Evolutionary conservation across 2,797 vertebrate species (phyloP).

Genomic region (Sus cebifrons): DNA sequence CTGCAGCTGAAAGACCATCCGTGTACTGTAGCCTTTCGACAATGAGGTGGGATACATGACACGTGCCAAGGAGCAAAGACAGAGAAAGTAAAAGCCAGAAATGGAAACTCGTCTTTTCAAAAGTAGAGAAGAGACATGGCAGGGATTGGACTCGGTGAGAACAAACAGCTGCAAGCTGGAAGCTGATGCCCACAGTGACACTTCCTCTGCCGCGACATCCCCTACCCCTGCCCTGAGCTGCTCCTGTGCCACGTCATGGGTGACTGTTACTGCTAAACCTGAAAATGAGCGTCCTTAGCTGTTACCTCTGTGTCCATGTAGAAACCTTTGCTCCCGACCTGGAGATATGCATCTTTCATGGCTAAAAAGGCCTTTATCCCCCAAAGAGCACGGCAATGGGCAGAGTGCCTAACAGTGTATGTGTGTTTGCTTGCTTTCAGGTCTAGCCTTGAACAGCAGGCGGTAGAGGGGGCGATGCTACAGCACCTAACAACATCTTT

Average conservation of each 20-base stretch:
- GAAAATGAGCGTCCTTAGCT: background rate
- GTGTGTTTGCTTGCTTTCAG: background rate
- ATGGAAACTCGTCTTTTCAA: background rate
- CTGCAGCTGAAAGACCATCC: background rate
- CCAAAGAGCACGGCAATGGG: background rate
- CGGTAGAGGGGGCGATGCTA: background rate
- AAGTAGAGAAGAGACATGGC: background rate
- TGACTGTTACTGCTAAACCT: background rate
- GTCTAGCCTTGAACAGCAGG: background rate
- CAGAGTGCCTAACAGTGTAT: background rate
- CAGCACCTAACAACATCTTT: background rate
- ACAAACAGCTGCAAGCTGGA: background rate
- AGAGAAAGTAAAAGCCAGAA: background rate
- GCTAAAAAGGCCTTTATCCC: background rate
- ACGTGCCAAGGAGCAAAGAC: background rate
- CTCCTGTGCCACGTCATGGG: background rate
- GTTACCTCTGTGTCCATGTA: background rate
- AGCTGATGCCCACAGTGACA: too few species aligned
- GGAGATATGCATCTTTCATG: background rate
- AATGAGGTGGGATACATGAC: background rate
- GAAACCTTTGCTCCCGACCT: background rate
- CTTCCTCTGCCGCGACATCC: background rate
- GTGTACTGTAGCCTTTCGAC: background rate
- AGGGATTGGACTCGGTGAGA: background rate
- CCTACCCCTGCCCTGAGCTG: background rate